Conservation (phyloP, 2,888 invertebrate species). For the Yponomeuta malinellus region DNA sequence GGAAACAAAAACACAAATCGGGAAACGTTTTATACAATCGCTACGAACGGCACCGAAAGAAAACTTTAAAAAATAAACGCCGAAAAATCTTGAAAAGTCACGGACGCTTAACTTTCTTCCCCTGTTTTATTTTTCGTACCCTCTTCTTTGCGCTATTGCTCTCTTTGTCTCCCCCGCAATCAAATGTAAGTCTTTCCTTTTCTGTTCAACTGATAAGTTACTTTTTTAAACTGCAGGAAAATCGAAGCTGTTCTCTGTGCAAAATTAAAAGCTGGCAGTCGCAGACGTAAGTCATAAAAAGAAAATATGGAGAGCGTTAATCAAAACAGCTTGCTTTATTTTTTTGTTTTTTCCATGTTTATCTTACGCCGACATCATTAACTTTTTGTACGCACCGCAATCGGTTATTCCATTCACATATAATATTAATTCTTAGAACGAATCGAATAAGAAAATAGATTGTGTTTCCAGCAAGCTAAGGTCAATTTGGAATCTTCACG, state of each 20-base stretch:
- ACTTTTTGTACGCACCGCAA: slow-evolving; percentile 1
- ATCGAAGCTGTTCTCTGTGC: slow-evolving; percentile 65
- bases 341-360: slow-evolving; percentile 25
- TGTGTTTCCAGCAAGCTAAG: not conserved
- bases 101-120: slow-evolving; percentile 76
- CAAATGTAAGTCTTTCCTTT: slow-evolving; percentile 40
- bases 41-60: slow-evolving; percentile 48
- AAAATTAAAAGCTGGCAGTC: slow-evolving; percentile 71
- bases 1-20: slow-evolving; percentile 60
- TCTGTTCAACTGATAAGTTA: slow-evolving; percentile 71
- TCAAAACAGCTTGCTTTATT: slow-evolving; percentile 41
- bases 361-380: slow-evolving; percentile 10
- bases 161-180: slow-evolving; percentile 37
- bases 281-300: slow-evolving; percentile 70
- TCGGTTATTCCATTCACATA: not conserved
- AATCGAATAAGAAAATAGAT: not conserved
- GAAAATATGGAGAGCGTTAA: slow-evolving; percentile 61
- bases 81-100: slow-evolving; percentile 75
- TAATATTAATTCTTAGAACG: not conserved
- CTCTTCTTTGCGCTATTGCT: slow-evolving; percentile 47
- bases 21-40: slow-evolving; percentile 58
- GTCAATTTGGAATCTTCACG: not conserved
- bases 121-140: slow-evolving; percentile 73
- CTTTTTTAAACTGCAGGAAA: slow-evolving; percentile 72
- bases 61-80: slow-evolving; percentile 73